Base-by-base conservation (phyloP, 2,888 invertebrate genomes). In the Hypercompe scribonia region DNA sequence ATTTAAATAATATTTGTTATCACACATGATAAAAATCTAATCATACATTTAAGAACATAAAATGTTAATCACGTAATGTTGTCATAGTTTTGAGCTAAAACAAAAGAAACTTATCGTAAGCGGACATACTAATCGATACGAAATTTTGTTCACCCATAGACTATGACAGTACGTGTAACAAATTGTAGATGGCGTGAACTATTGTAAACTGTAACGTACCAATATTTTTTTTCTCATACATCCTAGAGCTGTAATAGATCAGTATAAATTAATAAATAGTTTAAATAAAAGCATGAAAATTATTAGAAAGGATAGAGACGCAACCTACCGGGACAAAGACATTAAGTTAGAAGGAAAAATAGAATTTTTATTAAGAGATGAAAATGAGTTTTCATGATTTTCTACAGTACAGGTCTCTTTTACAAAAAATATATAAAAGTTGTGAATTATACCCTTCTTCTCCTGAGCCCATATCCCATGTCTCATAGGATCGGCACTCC, bases 401-500 rank as follows among this genome's bases (percentile, higher is more conserved):
- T n/a, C 50, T 50, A 10, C 24, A 24, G 24, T 10, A 50, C 24
- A 54, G 50, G n/a, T 54, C 2, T 24, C 24, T n/a, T 54, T n/a
- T n/a, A 10, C 10, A 54, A 54, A 46, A 54, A 54, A 54, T 24
- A 54, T n/a, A n/a, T 54, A 54, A 54, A 42, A 69, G 34, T 36
- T 50, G 50, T 50, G 50, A 50, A 50, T 50, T 54, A 54, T 54
- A 54, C 50, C 50, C 50, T 54, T 54, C 50, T 54, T 54, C 50
- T 54, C 50, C 50, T 54, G 50, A 54, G 50, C 50, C 50, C 50
- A 54, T 54, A 54, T 54, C 50, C 50, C 50, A 54, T 54, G 50
- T 54, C n/a, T 54, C 50, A n/a, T 54, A 54, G 50, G 50, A 54
- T 54, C 50, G n/a, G 50, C 50, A 54, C 50, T 54, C 50, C 50